Evolutionary conservation across 2,797 vertebrate species (phyloP).

Genomic region (Cyprinella venusta): DNA sequence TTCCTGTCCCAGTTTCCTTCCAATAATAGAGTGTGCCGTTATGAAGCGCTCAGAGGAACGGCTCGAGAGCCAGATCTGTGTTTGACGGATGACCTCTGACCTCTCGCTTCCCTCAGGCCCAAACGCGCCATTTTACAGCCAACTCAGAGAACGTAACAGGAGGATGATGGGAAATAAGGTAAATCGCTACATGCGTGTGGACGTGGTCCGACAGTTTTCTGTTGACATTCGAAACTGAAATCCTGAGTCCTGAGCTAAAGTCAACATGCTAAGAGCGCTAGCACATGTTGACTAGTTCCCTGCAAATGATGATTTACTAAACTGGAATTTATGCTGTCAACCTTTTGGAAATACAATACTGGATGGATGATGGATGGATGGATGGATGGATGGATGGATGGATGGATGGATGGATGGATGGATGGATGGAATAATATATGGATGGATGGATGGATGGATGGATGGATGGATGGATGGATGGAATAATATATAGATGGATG

Average conservation of each 20-base stretch:
- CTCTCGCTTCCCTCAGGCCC: not conserved
- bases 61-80: not conserved
- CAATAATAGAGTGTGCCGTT: conserved; percentile 22
- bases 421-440: no score
- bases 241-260: not conserved
- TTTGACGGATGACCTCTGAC: conserved; percentile 22
- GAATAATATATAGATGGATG: no score
- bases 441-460: not conserved
- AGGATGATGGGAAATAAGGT: not conserved
- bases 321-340: not conserved
- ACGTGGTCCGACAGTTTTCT: not conserved
- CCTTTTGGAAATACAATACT: not conserved
- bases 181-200: not conserved
- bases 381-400: no score
- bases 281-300: not conserved
- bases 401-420: not conserved
- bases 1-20: conserved; percentile 53
- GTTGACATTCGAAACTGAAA: not conserved
- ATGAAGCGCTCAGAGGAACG: conserved; percentile 1
- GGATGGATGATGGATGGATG: not conserved
- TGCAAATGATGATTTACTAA: not conserved
- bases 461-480: not conserved
- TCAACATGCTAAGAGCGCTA: no score
- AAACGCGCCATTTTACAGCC: not conserved
- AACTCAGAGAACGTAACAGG: not conserved